Conservation (phyloP, 2,888 invertebrate genomes). For the Zaprionus obscuricornis region DNA sequence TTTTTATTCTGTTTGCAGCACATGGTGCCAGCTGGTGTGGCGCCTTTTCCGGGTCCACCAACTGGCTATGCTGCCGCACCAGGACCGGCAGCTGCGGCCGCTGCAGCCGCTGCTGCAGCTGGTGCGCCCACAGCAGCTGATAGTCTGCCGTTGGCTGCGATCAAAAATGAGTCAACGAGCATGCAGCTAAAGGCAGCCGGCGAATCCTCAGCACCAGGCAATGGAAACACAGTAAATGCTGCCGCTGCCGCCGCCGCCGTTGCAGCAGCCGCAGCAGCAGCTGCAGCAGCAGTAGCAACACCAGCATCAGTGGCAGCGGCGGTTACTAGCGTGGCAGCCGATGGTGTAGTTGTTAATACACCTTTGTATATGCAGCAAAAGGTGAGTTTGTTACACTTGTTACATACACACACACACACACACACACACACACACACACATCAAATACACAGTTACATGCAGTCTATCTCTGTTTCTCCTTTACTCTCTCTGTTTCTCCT, state of each 20-base stretch:
- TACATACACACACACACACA: conserved; percentile 3
- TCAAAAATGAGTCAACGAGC: conserved; percentile 79
- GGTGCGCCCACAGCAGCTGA: conserved; percentile 79
- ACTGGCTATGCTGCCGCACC: conserved; percentile 82
- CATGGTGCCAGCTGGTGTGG: conserved; percentile 83
- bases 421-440: not conserved
- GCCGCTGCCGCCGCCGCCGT: conserved; percentile 14
- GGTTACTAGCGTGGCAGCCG: conserved; percentile 66
- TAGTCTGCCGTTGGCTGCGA: conserved; percentile 80
- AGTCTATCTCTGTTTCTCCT: conserved; percentile 10
- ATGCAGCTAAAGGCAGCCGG: conserved; percentile 81
- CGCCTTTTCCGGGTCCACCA: conserved; percentile 82
- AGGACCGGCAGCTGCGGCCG: conserved; percentile 79
- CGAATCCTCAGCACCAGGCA: conserved; percentile 47
- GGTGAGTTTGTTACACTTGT: conserved; percentile 70
- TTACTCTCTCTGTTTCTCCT: conserved; percentile 16
- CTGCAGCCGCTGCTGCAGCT: conserved; percentile 72
- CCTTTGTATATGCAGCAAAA: conserved; percentile 82
- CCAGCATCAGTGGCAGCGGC: conserved; percentile 66
- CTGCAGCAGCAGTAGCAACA: conserved; percentile 41
- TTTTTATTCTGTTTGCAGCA: conserved; percentile 70
- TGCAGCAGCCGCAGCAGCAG: conserved; percentile 51
- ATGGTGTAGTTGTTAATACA: conserved; percentile 57
- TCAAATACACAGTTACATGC: not conserved
- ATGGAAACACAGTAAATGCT: conserved; percentile 48